phyloP scores from a whole-genome alignment of 2,888 invertebrate species.

The Parnassius mnemosyne region DNA sequence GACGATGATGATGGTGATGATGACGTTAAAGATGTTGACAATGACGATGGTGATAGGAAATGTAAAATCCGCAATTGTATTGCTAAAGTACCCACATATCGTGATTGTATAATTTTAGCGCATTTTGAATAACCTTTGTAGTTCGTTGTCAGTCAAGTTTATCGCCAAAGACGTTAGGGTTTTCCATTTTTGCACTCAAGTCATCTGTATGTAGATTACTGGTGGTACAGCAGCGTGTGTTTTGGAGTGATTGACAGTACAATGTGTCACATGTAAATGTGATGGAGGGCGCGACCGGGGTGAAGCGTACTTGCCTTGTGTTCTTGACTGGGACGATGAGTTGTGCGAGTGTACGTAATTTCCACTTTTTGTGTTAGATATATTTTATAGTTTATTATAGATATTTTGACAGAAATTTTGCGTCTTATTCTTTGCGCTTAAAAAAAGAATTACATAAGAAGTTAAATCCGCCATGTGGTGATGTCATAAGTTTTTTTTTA shows the following conservation, averaged over 20 bases:
- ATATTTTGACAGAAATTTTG: too few relatives aligned
- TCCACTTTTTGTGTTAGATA: not conserved
- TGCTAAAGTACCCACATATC: not conserved
- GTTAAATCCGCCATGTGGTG: too few relatives aligned
- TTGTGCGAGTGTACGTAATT: not conserved
- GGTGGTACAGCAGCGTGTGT: conserved; percentile 52
- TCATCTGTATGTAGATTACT: conserved; percentile 57
- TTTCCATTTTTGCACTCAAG: conserved; percentile 45
- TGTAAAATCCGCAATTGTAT: not conserved
- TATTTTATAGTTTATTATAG: too few relatives aligned
- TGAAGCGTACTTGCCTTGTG: conserved; percentile 26
- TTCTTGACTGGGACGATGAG: conserved; percentile 10
- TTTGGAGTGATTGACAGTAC: conserved; percentile 61
- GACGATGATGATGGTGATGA: too few relatives aligned
- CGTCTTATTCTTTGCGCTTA: too few relatives aligned
- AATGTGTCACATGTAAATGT: conserved; percentile 65
- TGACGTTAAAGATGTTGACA: too few relatives aligned
- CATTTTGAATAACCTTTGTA: conserved; percentile 21
- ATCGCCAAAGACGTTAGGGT: conserved; percentile 40
- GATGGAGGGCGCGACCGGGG: conserved; percentile 43
- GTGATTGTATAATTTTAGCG: conserved; percentile 7
- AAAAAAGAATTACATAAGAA: too few relatives aligned
- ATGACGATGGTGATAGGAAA: not conserved
- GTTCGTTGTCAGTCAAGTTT: conserved; percentile 35
- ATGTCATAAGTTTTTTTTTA: too few relatives aligned